Evolutionary conservation across 1,140 invertebrate genomes (phyloP), one percentile per base, ranked within the genome.

Genomic region (Mercenaria mercenaria): DNA sequence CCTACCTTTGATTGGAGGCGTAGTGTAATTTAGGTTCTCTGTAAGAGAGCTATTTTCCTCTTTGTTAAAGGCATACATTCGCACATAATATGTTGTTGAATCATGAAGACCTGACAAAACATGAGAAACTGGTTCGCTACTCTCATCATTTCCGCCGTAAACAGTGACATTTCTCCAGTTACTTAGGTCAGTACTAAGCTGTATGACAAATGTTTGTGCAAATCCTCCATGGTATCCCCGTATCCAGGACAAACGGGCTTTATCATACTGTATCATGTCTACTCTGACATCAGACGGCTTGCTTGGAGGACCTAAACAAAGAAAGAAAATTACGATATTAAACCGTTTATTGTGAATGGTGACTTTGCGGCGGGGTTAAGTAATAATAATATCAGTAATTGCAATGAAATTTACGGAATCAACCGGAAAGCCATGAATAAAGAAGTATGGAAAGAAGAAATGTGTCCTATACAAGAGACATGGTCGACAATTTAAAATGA

Each of bases 171-270:
- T 77, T 43, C 41, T 18, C 37, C 74, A 77, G 13, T 43, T 20
- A 18, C 15, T 47, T 20, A 11, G 10, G 43, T 77, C 74, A 11
- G 20, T 77, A 39, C 74, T 77, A 29, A 18, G 20, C 39, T 77
- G 34, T 41, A 77, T 77, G 23, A 77, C 74, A 77, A 77, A 77
- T n/a, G 74, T 43, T 39, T 77, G 74, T 0, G 34, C 37, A 77
- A 39, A 37, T 26, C 74, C 74, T 34, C 74, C 74, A 77, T n/a
- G n/a, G n/a, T n/a, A n/a, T n/a, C n/a, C n/a, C n/a, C n/a, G n/a
- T n/a, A n/a, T n/a, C n/a, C n/a, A 77, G 32, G 39, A 41, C 43
- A 77, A 18, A 6, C 26, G 0, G 1, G 41, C 41, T 3, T 20
- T 26, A 37, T 77, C 39, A 26, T 41, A 18, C 43, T 77, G 37